Conservation (phyloP, 2,888 invertebrate species). For the Limnephilus marmoratus region DNA sequence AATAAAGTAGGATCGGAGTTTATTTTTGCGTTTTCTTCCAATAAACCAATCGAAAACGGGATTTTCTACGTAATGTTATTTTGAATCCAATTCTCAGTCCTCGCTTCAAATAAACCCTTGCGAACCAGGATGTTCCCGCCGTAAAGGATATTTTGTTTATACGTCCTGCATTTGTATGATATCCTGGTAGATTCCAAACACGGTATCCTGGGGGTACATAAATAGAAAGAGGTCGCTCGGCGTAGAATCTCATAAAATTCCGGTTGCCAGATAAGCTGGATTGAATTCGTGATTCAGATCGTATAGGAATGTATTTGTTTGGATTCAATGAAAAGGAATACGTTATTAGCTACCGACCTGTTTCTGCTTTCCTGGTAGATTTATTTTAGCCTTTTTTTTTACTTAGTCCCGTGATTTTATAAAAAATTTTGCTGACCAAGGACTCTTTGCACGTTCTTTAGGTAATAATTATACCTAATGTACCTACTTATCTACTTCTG, state of each 20-base stretch:
- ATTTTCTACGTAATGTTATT: neutral
- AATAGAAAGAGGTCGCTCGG: conserved; percentile 40
- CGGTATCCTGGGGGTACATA: conserved; percentile 28
- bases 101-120: neutral
- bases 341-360: conserved; percentile 5
- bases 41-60: conserved; percentile 15
- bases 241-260: conserved; percentile 59
- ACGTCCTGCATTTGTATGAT: conserved; percentile 43
- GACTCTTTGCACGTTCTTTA: neutral
- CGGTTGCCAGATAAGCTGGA: conserved; percentile 59
- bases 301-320: conserved; percentile 37
- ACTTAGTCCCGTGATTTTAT: neutral
- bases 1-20: neutral
- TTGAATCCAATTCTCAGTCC: neutral
- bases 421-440: neutral
- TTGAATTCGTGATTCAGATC: conserved; percentile 59
- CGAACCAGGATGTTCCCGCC: neutral
- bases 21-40: neutral
- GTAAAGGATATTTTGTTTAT: conserved; percentile 55
- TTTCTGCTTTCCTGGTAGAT: neutral
- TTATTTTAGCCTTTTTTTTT: neutral
- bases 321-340: neutral
- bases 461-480: neutral
- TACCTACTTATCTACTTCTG: neutral
- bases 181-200: conserved; percentile 29